phyloP scores from a whole-genome alignment of 2,797 vertebrate species.

The Todus mexicanus region DNA sequence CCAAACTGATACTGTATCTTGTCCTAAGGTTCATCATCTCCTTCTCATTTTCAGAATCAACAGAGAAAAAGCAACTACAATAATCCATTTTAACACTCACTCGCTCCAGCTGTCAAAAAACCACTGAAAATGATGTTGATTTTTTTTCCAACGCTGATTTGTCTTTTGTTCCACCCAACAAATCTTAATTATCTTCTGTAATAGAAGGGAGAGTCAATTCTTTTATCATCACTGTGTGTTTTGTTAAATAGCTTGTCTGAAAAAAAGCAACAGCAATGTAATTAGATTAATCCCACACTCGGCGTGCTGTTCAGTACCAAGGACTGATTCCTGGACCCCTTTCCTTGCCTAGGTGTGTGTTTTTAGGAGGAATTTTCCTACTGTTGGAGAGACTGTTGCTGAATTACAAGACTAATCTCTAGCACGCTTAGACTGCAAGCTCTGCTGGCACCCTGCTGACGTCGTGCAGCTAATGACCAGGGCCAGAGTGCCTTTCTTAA shows the following conservation, averaged over 20 bases:
- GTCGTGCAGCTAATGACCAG: neutral
- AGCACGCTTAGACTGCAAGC: neutral
- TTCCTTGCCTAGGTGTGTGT: neutral
- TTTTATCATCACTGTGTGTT: neutral
- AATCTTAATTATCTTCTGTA: slow-evolving; percentile 22
- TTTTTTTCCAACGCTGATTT: neutral
- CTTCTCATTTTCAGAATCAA: neutral
- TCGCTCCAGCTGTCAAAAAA: neutral
- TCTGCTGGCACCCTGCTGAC: neutral
- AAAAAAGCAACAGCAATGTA: neutral
- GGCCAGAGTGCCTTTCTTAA: slow-evolving; percentile 5
- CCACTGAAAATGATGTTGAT: neutral
- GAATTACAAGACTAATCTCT: neutral
- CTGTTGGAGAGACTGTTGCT: neutral
- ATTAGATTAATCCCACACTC: slow-evolving; percentile 10
- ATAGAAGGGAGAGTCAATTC: neutral
- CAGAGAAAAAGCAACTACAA: neutral
- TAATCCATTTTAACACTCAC: neutral
- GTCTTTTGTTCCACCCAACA: slow-evolving; percentile 30
- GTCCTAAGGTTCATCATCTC: neutral
- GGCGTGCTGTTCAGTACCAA: neutral
- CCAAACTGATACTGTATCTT: neutral
- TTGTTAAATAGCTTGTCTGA: neutral
- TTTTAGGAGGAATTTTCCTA: neutral
- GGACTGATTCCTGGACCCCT: neutral